Evolutionary conservation across 2,113 vertebrate species (phyloP).

Genomic region (Hyla sarda): DNA sequence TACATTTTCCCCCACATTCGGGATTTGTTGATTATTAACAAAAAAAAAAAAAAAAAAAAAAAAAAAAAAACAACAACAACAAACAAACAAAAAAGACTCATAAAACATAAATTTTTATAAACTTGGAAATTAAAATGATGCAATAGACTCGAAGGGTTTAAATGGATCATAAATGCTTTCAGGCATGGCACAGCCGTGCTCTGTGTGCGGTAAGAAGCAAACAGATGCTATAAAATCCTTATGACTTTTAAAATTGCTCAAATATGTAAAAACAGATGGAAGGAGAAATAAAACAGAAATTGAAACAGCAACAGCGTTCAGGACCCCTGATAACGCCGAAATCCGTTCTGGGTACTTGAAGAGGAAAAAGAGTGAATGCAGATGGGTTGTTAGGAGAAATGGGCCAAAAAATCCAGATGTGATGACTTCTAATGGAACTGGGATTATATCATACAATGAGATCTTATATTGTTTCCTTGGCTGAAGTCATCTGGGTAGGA

Average conservation of each 20-base stretch:
- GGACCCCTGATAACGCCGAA: not conserved
- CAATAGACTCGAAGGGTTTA: not conserved
- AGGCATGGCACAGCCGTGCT: not conserved
- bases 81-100: not conserved
- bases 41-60: not conserved
- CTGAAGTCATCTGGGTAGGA: not conserved
- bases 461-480: not conserved
- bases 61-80: too few species aligned
- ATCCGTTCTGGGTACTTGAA: conserved; percentile 23
- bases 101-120: not conserved
- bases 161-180: not conserved
- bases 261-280: conserved; percentile 58
- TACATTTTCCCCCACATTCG: not conserved
- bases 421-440: not conserved
- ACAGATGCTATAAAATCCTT: conserved; percentile 50
- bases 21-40: not conserved
- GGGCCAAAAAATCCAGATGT: not conserved
- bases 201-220: not conserved
- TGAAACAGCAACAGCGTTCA: not conserved
- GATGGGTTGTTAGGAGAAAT: not conserved
- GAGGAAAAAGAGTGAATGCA: not conserved
- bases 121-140: not conserved
- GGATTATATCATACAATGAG: not conserved
- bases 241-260: conserved; percentile 53
- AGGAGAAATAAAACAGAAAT: conserved; percentile 43